Evolutionary conservation across 2,888 invertebrate genomes (phyloP), one percentile per base, ranked within the genome.

Genomic region (Epinotia bilunana): DNA sequence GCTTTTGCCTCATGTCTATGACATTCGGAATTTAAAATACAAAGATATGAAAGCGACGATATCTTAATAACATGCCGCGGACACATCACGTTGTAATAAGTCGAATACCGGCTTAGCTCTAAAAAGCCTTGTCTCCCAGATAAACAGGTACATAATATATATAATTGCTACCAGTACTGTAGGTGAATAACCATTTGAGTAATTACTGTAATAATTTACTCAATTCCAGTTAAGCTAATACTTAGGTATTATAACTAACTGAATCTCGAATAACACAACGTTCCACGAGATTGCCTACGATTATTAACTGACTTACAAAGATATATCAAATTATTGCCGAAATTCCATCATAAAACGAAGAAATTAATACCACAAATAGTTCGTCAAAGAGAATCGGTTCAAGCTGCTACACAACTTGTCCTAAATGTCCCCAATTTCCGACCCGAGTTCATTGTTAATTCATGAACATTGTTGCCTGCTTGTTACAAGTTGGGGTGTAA

Each of bases 401-500:
- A 43, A 63, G 43, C 62, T 76, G 62, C 83, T 83, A 86, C 83
- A 81, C 82, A 86, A 86, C 86, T 88, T 86, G 85, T 84, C 82
- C 79, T 78, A 87, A 86, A 84, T 80, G 81, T 78, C 79, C 81
- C 84, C 82, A 86, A 86, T 88, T 86, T 85, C 83, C 82, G 79
- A 83, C 81, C 83, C 82, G 78, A 83, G 82, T 86, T 88, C 87
- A 89, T 90, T 88, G 88, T 88, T 90, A 89, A 90, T 90, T 90
- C 89, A 90, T 86, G 82, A 82, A 84, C 87, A 86, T 85, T 88
- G 88, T 90, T 86, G 80, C 80, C 79, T 83, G 81, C 79, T 83
- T 85, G 87, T 86, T 84, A 85, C 83, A 80, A 87, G 82, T 87
- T 85, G 74, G 79, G 76, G 78, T 80, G 84, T 85, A 87, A 87